Base-by-base conservation (phyloP, 2,888 invertebrate species). In the Amphipoea lucens region DNA sequence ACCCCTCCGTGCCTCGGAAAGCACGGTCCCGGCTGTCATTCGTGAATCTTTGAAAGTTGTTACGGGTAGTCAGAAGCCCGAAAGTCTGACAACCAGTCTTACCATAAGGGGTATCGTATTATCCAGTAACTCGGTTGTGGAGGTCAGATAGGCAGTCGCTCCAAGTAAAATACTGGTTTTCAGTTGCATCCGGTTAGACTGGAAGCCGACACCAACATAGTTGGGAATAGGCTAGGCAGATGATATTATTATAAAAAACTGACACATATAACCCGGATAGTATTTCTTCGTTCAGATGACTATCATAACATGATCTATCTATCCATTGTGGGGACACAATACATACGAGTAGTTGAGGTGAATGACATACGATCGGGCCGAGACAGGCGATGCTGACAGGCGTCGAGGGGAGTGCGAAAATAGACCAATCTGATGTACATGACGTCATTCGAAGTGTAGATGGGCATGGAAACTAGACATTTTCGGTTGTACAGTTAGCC, bases 331-430 rank as follows among this genome's bases (percentile, higher is more conserved):
- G 78, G 68, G 86, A 88, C 82, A 91, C 90, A 91, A 90, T 90
- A 88, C 83, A 90, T 87, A 5, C 4, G 40, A 89, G 89, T 88
- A 89, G 89, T 88, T 81, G 88, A 91, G 93, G 92, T 92, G 90
- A 93, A 91, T 90, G 92, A 92, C 92, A 91, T 84, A 81, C 68
- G 79, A 79, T 72, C 81, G 78, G 74, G 69, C 54, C 82, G 86
- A 89, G 89, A 79, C 89, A 81, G 86, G 73, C 82, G 81, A 88
- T 86, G 81, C 77, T 87, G 79, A 83, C 74, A 70, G 67, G 87
- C 83, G 83, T 78, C 79, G 88, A 88, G 85, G 87, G 85, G 83
- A 85, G 74, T 78, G 88, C 89, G 78, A 90, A 92, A 92, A 92
- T 92, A 91, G 90, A 90, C 79, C 87, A 89, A 91, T 90, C 89